These are phyloP conservation scores for Labeo catla DNA, from an alignment of 2,113 vertebrate genomes.

Conservation along the genomic window DNA sequence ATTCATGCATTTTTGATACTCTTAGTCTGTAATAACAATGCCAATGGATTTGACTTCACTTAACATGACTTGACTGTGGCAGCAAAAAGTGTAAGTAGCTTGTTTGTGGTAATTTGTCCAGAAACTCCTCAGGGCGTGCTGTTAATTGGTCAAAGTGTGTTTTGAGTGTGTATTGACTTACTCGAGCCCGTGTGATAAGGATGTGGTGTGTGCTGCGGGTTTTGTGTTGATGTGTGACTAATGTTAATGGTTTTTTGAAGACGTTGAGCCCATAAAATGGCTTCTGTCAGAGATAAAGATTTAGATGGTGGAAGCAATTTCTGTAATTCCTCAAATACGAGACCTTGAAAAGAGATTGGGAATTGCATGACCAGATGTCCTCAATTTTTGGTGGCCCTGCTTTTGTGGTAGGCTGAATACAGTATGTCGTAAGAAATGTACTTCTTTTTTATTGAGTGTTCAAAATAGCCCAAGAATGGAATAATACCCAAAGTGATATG, in stretches of 20 bases:
- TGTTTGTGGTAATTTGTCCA: neutral
- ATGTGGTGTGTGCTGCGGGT: neutral
- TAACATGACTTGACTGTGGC: neutral
- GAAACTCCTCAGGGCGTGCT: neutral
- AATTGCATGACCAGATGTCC: neutral
- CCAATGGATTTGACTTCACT: neutral
- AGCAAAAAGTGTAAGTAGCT: neutral
- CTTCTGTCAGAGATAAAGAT: constrained; percentile 24
- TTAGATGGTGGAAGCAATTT: neutral
- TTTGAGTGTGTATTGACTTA: constrained; percentile 15
- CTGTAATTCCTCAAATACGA: neutral
- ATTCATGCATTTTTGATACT: neutral
- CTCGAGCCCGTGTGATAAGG: neutral
- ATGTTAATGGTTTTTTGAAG: constrained; percentile 21
- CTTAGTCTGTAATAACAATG: neutral
- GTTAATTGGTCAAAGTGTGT: constrained; percentile 2
- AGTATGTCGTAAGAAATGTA: neutral
- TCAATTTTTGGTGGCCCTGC: neutral
- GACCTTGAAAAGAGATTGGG: neutral
- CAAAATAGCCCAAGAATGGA: neutral
- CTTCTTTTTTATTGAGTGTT: neutral
- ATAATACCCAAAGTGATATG: neutral
- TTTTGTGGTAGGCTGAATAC: neutral
- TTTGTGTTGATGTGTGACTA: constrained; percentile 3
- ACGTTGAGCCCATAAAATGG: neutral